Conservation (phyloP, 1,140 invertebrate genomes). For the Heliothis virescens region DNA sequence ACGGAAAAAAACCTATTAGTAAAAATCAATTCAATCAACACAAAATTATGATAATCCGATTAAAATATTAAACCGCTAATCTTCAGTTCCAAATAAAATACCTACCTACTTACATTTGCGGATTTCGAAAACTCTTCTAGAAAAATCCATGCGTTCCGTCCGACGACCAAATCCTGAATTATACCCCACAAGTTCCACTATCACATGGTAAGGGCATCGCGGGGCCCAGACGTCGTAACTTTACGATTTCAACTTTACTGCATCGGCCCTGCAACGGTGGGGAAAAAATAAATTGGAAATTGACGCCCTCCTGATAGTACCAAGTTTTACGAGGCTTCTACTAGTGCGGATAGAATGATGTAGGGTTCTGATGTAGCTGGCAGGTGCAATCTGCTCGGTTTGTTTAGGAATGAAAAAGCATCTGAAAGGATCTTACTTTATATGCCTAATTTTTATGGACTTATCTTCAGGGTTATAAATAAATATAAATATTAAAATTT, state of each 20-base stretch:
- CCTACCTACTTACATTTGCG: too few relatives aligned
- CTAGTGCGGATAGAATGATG: constrained; percentile 49
- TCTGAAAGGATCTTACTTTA: too few relatives aligned
- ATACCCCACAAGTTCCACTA: constrained; percentile 38
- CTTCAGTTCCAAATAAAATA: too few relatives aligned
- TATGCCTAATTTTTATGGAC: too few relatives aligned
- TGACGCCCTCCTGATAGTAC: constrained; percentile 69
- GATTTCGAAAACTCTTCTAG: neutral
- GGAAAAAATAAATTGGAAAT: constrained; percentile 85
- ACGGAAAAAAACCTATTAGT: too few relatives aligned
- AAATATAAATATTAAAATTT: too few relatives aligned
- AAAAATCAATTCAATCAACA: too few relatives aligned
- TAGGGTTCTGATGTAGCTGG: constrained; percentile 14
- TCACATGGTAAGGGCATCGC: constrained; percentile 68
- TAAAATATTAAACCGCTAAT: too few relatives aligned
- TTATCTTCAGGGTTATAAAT: too few relatives aligned
- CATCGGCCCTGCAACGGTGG: constrained; percentile 77
- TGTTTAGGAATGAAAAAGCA: neutral
- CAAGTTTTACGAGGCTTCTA: constrained; percentile 66
- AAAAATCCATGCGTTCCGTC: constrained; percentile 8
- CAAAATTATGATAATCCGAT: too few relatives aligned
- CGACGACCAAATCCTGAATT: constrained; percentile 35
- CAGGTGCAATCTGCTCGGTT: neutral
- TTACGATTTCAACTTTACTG: constrained; percentile 82
- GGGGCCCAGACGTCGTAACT: constrained; percentile 78